Percentiles rank a stretch among this genome's conserved stretches.
Evolutionary conservation across 2,113 vertebrate species (phyloP).

Genomic region (Aix galericulata): DNA sequence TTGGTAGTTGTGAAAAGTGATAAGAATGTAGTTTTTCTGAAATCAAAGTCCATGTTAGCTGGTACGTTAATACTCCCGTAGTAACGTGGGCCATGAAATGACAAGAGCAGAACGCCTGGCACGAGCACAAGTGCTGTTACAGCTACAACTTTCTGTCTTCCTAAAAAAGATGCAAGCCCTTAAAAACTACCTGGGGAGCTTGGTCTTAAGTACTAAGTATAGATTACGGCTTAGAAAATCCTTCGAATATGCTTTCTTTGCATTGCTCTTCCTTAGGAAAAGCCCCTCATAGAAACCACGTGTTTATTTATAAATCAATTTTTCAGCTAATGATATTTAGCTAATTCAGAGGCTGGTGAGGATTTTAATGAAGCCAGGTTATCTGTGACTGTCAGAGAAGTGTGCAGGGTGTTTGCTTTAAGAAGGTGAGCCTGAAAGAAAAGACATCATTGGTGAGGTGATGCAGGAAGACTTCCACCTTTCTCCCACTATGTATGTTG

Average conservation of each 20-base stretch:
- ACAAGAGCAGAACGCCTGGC: neutral
- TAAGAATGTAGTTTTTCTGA: neutral
- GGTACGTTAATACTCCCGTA: neutral
- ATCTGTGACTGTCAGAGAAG: neutral
- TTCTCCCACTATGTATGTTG: neutral
- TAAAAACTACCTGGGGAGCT: neutral
- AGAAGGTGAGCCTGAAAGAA: neutral
- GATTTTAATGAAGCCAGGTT: neutral
- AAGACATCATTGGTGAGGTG: neutral
- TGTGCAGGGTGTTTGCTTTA: neutral
- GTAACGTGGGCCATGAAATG: neutral
- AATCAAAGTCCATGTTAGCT: neutral
- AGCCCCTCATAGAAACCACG: neutral
- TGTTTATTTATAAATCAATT: neutral
- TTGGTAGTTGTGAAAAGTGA: neutral
- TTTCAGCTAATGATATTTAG: neutral
- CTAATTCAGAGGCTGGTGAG: neutral
- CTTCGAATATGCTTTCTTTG: neutral
- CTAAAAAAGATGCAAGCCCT: neutral
- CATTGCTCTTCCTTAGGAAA: neutral
- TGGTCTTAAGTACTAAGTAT: neutral
- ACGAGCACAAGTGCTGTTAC: fast-evolving
- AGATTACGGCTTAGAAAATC: neutral
- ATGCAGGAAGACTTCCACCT: neutral
- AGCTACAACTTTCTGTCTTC: neutral